Evolutionary conservation across 2,888 invertebrate species (phyloP).

Genomic region (Fragum fragum): DNA sequence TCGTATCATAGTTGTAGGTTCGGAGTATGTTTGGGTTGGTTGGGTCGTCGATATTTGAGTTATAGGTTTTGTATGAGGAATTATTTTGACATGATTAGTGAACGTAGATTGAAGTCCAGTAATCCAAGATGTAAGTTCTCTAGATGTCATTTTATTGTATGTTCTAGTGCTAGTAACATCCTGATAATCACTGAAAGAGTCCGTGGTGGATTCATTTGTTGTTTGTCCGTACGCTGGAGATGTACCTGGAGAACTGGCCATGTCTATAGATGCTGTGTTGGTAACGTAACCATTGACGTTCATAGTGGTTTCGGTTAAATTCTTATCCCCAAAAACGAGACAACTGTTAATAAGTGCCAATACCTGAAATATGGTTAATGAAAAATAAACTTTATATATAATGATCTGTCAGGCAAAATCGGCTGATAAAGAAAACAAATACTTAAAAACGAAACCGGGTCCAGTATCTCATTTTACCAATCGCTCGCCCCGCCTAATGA

Average conservation of each 20-base stretch:
- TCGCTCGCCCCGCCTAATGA: too few relatives aligned
- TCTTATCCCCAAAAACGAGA: background rate
- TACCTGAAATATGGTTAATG: background rate
- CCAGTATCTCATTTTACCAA: too few relatives aligned
- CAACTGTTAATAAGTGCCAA: background rate
- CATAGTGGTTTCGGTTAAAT: background rate
- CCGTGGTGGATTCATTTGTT: background rate
- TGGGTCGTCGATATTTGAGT: background rate
- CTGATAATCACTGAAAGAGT: background rate
- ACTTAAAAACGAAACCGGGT: too few relatives aligned
- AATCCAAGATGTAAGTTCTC: conserved; percentile 11
- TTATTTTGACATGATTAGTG: background rate
- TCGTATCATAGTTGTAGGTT: background rate
- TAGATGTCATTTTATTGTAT: conserved; percentile 4
- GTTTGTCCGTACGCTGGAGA: background rate
- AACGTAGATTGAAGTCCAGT: conserved; percentile 1
- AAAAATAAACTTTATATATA: too few relatives aligned
- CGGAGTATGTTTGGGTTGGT: background rate
- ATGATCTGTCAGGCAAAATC: too few relatives aligned
- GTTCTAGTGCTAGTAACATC: background rate
- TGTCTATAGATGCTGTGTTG: background rate
- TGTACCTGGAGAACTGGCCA: background rate
- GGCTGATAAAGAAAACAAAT: too few relatives aligned
- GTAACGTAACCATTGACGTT: background rate
- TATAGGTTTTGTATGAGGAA: background rate